phyloP scores from a whole-genome alignment of 2,888 invertebrate species.

The Strigamia transsilvanica region DNA sequence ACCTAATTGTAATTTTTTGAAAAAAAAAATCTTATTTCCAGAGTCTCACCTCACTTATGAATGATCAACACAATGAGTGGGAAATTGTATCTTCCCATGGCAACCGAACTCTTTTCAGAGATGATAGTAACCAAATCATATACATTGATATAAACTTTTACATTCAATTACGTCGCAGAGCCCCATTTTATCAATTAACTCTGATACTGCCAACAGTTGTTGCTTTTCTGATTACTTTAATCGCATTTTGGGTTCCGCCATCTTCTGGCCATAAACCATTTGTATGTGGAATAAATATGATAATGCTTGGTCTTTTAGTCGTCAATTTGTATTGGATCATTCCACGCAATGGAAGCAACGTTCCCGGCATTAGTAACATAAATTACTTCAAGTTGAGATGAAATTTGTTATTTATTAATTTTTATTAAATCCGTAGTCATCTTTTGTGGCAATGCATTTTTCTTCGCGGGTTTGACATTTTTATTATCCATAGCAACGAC shows the following conservation, averaged over 20 bases:
- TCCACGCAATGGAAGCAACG: slow-evolving; percentile 6
- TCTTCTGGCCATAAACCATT: not conserved
- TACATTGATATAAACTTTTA: not conserved
- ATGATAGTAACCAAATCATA: not conserved
- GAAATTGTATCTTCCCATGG: slow-evolving; percentile 17
- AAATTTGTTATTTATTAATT: not conserved
- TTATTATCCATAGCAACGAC: slow-evolving; percentile 5
- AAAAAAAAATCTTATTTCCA: not conserved
- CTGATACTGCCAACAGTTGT: not conserved
- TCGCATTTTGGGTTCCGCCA: slow-evolving; percentile 37
- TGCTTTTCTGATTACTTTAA: not conserved
- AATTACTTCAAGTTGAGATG: not conserved
- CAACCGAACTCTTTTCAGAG: not conserved
- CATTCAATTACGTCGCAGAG: not conserved
- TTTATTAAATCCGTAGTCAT: not conserved
- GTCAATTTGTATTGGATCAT: not conserved
- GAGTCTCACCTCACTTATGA: not conserved
- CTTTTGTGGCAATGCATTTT: slow-evolving; percentile 48
- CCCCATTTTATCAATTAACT: slow-evolving; percentile 2
- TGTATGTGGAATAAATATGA: slow-evolving; percentile 20
- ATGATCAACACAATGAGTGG: slow-evolving; percentile 39
- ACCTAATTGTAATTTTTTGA: not conserved
- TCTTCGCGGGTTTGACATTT: slow-evolving; percentile 5
- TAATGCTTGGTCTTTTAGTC: not conserved
- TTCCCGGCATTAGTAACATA: not conserved